Evolutionary conservation across 2,888 invertebrate genomes (phyloP).

Genomic region (Itoplectis maculator): DNA sequence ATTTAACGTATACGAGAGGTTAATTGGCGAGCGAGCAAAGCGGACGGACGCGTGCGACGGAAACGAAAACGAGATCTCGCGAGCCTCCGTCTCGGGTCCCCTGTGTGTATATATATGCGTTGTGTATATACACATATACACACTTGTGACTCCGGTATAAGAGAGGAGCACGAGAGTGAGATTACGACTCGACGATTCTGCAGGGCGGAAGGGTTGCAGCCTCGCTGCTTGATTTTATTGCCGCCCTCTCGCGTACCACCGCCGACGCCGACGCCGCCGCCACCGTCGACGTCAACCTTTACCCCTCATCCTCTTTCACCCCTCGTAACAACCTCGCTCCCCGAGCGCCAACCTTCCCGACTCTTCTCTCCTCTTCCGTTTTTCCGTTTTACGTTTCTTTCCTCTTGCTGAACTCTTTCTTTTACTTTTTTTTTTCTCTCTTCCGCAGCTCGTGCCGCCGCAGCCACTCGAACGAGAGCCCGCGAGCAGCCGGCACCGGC

Average conservation of each 20-base stretch:
- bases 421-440: constrained; percentile 1
- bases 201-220: constrained; percentile 80
- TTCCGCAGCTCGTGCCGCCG: not conserved
- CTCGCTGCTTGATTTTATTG: constrained; percentile 82
- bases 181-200: constrained; percentile 79
- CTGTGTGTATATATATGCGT: constrained; percentile 31
- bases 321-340: constrained; percentile 56
- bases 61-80: constrained; percentile 80
- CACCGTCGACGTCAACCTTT: constrained; percentile 50
- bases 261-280: constrained; percentile 55
- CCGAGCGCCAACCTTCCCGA: constrained; percentile 60
- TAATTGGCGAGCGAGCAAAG: constrained; percentile 74
- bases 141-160: constrained; percentile 45
- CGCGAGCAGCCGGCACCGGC: not conserved
- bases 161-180: constrained; percentile 67
- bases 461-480: not conserved
- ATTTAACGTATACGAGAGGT: constrained; percentile 60
- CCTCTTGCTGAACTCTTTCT: constrained; percentile 1
- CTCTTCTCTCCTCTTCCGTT: constrained; percentile 65
- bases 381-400: constrained; percentile 59
- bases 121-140: not conserved
- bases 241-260: constrained; percentile 72
- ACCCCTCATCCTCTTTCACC: constrained; percentile 74
- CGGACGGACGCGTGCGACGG: constrained; percentile 78
- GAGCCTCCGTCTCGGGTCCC: constrained; percentile 64